Evolutionary conservation across 2,113 vertebrate genomes (phyloP).

Genomic region (Phocoena phocoena): DNA sequence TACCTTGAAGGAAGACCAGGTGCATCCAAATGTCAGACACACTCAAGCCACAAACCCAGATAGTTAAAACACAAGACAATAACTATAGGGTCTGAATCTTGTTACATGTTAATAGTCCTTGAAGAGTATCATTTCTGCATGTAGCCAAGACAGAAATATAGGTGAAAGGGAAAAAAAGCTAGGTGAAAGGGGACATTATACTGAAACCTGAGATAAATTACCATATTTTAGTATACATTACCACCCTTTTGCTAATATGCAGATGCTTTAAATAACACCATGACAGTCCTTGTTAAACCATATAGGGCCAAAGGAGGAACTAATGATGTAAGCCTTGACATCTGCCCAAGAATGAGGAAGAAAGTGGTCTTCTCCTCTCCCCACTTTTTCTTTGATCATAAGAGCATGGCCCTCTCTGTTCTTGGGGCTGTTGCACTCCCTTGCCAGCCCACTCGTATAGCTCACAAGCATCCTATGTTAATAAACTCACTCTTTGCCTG

Average conservation of each 20-base stretch:
- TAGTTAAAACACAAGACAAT: not conserved
- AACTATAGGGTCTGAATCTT: not conserved
- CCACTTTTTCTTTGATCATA: not conserved
- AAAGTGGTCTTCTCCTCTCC: not conserved
- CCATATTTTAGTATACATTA: not conserved
- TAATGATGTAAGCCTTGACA: not conserved
- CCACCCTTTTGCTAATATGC: not conserved
- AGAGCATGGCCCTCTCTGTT: not conserved
- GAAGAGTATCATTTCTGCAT: not conserved
- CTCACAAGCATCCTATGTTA: not conserved
- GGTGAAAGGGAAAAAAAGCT: not conserved
- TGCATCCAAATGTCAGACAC: not conserved
- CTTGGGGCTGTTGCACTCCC: not conserved
- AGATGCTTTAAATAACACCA: not conserved
- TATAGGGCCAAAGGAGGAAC: not conserved
- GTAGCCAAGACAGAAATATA: not conserved
- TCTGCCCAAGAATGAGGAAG: not conserved
- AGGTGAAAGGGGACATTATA: not conserved
- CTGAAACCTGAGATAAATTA: not conserved
- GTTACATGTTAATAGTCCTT: not conserved
- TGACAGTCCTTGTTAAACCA: not conserved
- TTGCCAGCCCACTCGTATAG: not conserved
- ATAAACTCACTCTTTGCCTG: not conserved
- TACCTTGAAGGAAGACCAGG: not conserved
- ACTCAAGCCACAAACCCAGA: not conserved